Base-by-base conservation (phyloP, 2,113 vertebrate species). In the Heterocephalus glaber region DNA sequence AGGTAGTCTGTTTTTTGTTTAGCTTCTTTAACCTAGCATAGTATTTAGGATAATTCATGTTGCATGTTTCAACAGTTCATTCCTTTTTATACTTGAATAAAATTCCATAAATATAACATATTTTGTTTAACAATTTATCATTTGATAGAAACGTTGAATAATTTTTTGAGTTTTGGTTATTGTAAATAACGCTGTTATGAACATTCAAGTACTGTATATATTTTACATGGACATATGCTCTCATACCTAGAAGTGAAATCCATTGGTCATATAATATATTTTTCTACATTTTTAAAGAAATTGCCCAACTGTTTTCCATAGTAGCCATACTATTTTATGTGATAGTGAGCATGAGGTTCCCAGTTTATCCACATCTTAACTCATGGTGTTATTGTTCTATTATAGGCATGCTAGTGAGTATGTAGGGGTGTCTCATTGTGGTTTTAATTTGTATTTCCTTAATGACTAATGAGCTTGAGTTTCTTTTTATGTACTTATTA, bases 41-140 rank as follows among this genome's bases (percentile, higher is more conserved):
- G 41, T 80, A 66, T 47, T 89, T 95, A 91, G 88, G 77, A 14
- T 81, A 54, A 95, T 72, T 86, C 47, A 79, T 28, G 47, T 72
- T 49, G 7, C 33, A 33, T 77, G 44, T 76, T 56, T 87, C 63
- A 72, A 26, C 22, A 35, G 38, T 85, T 79, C n/a, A 85, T 92
- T 61, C 8, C 16, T 81, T 74, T 87, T 89, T 70, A 94, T 35
- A 52, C 22, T 33, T 93, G n/a, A 70, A 9, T 85, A 84, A 44
- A 93, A 89, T 93, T 82, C 22, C 47, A 66, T 47, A 84, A 93
- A 77, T 58, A 85, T 12, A 74, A 49, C 19, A 38, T 61, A 41
- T 74, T 90, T 87, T 28, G 33, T 38, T 47, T 90, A 68, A 49
- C 44, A 9, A 52, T 58, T 87, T 88, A 6, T 44, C 56, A 77